phyloP scores from a whole-genome alignment of 2,888 invertebrate genomes.

The Eledone cirrhosa region DNA sequence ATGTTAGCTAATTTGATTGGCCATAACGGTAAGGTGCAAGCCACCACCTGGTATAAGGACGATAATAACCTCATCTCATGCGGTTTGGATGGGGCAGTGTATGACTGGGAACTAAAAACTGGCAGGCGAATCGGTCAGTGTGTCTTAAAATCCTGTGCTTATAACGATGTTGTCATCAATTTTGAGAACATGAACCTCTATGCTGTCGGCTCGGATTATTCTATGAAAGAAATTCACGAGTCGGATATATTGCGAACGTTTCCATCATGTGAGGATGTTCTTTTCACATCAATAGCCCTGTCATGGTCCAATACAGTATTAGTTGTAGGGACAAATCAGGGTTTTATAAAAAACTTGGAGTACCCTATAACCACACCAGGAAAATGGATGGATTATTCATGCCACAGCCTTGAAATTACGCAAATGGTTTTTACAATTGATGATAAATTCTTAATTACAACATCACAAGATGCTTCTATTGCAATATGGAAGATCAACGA shows the following conservation, averaged over 20 bases:
- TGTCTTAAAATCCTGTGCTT: slow-evolving; percentile 1
- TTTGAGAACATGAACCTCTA: neutral
- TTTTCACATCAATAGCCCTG: neutral
- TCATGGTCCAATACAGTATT: neutral
- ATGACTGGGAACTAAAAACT: neutral
- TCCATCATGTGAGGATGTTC: neutral
- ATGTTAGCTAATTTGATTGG: neutral
- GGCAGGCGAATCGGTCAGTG: neutral
- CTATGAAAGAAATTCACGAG: slow-evolving; percentile 3
- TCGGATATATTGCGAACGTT: neutral
- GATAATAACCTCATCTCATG: neutral
- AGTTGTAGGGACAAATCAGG: neutral
- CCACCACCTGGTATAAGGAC: neutral
- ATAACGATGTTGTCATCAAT: neutral
- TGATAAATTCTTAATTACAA: neutral
- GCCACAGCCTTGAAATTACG: neutral
- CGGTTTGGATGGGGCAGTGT: slow-evolving; percentile 5
- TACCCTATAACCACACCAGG: neutral
- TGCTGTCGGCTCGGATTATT: neutral
- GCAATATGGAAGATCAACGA: neutral
- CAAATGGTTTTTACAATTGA: neutral
- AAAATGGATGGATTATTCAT: neutral
- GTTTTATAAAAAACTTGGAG: neutral
- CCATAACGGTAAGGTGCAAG: neutral
- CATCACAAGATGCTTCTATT: neutral